phyloP scores from a whole-genome alignment of 2,797 vertebrate genomes.

The Anas bernieri region DNA sequence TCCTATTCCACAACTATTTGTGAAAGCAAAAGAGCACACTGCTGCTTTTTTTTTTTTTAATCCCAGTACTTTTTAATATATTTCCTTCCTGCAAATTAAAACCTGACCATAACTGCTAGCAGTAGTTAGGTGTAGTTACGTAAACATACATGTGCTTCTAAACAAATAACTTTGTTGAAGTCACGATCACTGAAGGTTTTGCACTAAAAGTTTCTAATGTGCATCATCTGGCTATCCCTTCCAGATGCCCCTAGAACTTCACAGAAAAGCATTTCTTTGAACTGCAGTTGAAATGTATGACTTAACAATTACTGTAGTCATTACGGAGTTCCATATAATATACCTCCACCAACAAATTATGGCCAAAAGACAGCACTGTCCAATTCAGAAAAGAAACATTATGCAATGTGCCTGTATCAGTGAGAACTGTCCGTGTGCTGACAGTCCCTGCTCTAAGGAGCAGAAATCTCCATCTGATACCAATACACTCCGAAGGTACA shows the following conservation, averaged over 20 bases:
- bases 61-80: background rate
- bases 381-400: background rate
- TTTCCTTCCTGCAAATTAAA: background rate
- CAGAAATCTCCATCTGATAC: background rate
- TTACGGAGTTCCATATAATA: background rate
- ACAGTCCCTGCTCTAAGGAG: background rate
- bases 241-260: background rate
- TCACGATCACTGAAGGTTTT: background rate
- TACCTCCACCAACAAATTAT: background rate
- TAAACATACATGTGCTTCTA: background rate
- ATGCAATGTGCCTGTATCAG: background rate
- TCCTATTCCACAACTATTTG: background rate
- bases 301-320: background rate
- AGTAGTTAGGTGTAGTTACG: background rate
- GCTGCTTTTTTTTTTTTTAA: background rate
- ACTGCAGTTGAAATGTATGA: background rate
- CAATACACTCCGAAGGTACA: background rate
- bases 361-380: background rate
- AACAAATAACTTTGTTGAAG: background rate
- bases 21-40: background rate
- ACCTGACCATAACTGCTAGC: background rate
- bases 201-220: background rate
- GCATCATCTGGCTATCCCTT: background rate
- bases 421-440: background rate
- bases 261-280: background rate